Base-by-base conservation (phyloP, 2,888 invertebrate genomes). In the Argyresthia albistria region DNA sequence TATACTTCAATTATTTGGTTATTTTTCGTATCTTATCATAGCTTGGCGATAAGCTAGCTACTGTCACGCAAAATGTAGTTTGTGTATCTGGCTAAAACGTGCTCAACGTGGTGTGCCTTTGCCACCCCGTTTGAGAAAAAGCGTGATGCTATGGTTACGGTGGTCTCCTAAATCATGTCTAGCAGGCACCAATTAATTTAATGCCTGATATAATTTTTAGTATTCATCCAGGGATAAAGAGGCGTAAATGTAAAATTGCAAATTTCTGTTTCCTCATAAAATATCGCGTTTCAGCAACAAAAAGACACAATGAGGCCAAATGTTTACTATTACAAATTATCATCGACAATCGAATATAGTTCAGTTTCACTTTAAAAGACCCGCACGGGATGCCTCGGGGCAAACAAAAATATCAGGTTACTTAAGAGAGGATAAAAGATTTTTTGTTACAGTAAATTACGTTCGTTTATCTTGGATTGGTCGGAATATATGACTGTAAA, bases 261-360 rank as follows among this genome's bases (percentile, higher is more conserved):
- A 25, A 25, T 25, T 4, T 25, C 25, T 25, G 25, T 12, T 36
- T 43, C 46, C 35, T 45, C 36, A 51, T 50, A 53, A 54, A 37
- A 36, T 53, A 53, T 58, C 53, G 53, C 48, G 49, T 56, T 53
- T 46, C 55, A 56, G 57, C 56, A 46, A 39, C 53, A 65, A 76
- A 76, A 77, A 60, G 47, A 43, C 60, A 80, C 74, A 78, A 76
- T 67, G 57, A 57, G 56, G 55, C 64, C 67, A 74, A 80, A 80
- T 87, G 76, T 87, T 87, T 84, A 84, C 82, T 76, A 70, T 82
- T 74, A 69, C 76, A 69, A 86, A 86, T 87, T 86, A 84, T 78
- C 61, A 65, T 47, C 56, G 60, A 82, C 76, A 81, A 82, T 69
- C 53, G 58, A 60, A 55, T 64, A 67, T 64, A 61, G 69, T 76